phyloP scores from a whole-genome alignment of 2,797 vertebrate species.

The Leptoclinus maculatus region DNA sequence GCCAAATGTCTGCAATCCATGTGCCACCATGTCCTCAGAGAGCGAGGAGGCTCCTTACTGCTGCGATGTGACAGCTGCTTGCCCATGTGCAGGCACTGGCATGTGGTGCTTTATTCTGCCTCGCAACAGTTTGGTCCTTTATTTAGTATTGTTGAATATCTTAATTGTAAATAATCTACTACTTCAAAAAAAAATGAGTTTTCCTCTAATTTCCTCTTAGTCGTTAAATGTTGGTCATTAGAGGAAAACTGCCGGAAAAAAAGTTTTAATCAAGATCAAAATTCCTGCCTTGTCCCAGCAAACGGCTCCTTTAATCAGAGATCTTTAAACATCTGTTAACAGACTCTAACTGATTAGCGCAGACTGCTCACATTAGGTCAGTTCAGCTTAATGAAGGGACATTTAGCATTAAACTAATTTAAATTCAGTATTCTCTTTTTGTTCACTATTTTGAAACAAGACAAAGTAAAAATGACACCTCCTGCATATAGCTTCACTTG shows the following conservation, averaged over 20 bases:
- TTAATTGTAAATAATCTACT: slow-evolving; percentile 2
- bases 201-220: neutral
- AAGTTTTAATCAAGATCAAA: neutral
- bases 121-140: slow-evolving; percentile 15
- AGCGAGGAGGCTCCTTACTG: neutral
- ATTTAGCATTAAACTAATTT: neutral
- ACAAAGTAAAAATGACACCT: neutral
- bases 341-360: neutral
- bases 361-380: neutral
- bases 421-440: neutral
- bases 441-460: neutral
- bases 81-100: slow-evolving; percentile 1
- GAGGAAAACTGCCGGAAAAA: neutral
- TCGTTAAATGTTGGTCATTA: neutral
- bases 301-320: neutral
- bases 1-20: neutral
- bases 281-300: neutral
- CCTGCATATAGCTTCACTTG: neutral
- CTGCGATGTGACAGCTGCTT: slow-evolving; percentile 22
- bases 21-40: slow-evolving; percentile 6
- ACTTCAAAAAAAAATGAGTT: neutral
- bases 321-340: neutral
- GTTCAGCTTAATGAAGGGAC: neutral
- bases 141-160: neutral
- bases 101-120: neutral